Base-by-base conservation (phyloP, 2,113 vertebrate species). In the Myotis brandtii region DNA sequence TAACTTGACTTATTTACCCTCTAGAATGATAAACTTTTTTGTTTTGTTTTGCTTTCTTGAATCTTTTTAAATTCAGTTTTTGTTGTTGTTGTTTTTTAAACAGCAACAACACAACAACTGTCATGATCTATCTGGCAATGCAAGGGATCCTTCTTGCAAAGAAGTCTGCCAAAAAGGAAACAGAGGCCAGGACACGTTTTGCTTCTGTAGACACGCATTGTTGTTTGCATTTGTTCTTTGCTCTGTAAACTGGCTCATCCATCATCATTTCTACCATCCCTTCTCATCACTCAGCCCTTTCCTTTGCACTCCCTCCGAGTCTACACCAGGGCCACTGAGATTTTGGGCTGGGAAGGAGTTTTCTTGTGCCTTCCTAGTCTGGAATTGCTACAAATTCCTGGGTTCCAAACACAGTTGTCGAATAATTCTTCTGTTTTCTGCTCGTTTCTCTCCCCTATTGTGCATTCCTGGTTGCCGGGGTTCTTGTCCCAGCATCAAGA, bases 31-130 rank as follows among this genome's bases (percentile, higher is more conserved):
- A 70, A 59, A 69, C 8, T 59, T 52, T 69, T 56, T 70, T 56
- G 23, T 82, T 95, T 91, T 52, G 27, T 40, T 54, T 85, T 76
- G 2, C 59, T 88, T 69, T 77, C 27, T 64, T 77, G 30, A 4
- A 59, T 73, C 2, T 54, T 64, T 79, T 37, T 48, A 20, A 90
- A 67, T 54, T 30, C 32, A 17, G 5, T 62, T 37, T 66, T 62
- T 48, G n/a, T 12, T 59, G 59, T 73, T 48, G 1, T 9, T 46
- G 43, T 46, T 46, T 46, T 8, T 46, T 30, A 86, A 94, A 62
- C 12, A 80, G 25, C 32, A 75, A 34, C 20, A 46, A 21, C 34
- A 37, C 13, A 32, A 20, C 4, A 32, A 32, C 27, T 75, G 4
- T 18, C n/a, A 50, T 34, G 54, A 48, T 34, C 40, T 37, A 2